Conservation (phyloP, 2,113 vertebrate species). For the Glareola pratincola region DNA sequence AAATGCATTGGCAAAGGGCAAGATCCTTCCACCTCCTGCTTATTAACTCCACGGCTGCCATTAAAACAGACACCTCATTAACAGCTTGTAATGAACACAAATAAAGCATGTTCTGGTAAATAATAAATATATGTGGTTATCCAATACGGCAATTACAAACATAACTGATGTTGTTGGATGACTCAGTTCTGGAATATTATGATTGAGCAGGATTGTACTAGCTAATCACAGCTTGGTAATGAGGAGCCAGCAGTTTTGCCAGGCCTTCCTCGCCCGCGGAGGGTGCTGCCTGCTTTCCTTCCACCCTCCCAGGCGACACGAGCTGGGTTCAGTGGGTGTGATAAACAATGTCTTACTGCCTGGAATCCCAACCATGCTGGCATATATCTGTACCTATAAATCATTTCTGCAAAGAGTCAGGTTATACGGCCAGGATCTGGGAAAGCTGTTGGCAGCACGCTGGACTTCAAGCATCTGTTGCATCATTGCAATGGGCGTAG, state of each 20-base stretch:
- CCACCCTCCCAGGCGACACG: neutral
- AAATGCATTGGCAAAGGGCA: neutral
- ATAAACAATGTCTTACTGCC: neutral
- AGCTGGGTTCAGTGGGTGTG: neutral
- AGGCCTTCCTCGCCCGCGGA: neutral
- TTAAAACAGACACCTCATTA: slow-evolving; percentile 50
- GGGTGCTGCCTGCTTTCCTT: neutral
- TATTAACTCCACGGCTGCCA: neutral
- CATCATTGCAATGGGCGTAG: fast-evolving
- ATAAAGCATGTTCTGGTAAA: slow-evolving; percentile 48
- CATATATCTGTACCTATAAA: neutral
- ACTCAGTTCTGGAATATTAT: slow-evolving; percentile 14
- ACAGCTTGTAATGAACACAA: slow-evolving; percentile 51
- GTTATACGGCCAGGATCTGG: neutral
- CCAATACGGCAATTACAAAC: slow-evolving; percentile 24
- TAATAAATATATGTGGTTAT: slow-evolving; percentile 54
- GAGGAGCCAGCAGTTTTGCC: neutral
- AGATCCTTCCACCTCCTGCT: neutral
- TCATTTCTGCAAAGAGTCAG: neutral
- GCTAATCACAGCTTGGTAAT: neutral
- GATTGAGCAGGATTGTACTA: neutral
- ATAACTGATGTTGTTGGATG: neutral
- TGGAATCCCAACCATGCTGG: neutral
- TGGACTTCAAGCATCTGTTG: neutral
- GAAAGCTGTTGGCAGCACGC: neutral